A percentile compares a stretch with the other conserved stretches of the same genome.
Evolutionary conservation across 2,888 invertebrate genomes (phyloP).

Genomic region (Lordiphosa fenestrarum): DNA sequence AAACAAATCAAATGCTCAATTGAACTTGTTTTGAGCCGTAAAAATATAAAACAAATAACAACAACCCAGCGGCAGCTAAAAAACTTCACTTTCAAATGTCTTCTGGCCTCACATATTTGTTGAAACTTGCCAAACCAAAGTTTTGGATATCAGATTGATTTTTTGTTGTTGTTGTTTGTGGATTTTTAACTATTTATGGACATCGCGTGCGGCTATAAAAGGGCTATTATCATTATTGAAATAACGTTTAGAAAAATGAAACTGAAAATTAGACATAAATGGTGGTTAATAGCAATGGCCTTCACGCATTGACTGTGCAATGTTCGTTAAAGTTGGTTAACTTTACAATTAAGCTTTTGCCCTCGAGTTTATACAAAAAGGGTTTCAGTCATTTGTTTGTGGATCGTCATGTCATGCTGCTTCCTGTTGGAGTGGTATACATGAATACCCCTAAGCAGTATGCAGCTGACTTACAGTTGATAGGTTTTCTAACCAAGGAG

Average conservation of each 20-base stretch:
- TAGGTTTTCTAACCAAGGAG: too few species aligned
- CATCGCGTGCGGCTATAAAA: constrained; percentile 41
- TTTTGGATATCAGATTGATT: too few species aligned
- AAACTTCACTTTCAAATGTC: constrained; percentile 61
- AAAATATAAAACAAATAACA: constrained; percentile 17
- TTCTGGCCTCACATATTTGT: constrained; percentile 21
- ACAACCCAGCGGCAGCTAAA: constrained; percentile 15
- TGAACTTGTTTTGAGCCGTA: constrained; percentile 58
- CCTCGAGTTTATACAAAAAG: constrained; percentile 1
- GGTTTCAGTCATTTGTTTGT: too few species aligned
- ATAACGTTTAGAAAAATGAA: constrained; percentile 23
- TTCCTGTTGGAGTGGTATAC: too few species aligned
- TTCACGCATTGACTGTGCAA: constrained; percentile 42
- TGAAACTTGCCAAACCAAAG: constrained; percentile 10
- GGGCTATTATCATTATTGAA: constrained; percentile 31
- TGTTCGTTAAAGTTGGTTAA: too few species aligned
- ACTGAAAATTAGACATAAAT: constrained; percentile 39
- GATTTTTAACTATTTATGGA: constrained; percentile 28
- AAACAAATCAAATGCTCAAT: constrained; percentile 47
- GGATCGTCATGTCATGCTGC: too few species aligned
- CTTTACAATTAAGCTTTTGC: too few species aligned
- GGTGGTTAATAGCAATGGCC: constrained; percentile 53
- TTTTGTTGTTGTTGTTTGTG: not conserved
- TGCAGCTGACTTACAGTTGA: too few species aligned
- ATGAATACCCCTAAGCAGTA: too few species aligned